Evolutionary conservation across 2,113 vertebrate genomes (phyloP).

Genomic region (Herpetotheres cachinnans): DNA sequence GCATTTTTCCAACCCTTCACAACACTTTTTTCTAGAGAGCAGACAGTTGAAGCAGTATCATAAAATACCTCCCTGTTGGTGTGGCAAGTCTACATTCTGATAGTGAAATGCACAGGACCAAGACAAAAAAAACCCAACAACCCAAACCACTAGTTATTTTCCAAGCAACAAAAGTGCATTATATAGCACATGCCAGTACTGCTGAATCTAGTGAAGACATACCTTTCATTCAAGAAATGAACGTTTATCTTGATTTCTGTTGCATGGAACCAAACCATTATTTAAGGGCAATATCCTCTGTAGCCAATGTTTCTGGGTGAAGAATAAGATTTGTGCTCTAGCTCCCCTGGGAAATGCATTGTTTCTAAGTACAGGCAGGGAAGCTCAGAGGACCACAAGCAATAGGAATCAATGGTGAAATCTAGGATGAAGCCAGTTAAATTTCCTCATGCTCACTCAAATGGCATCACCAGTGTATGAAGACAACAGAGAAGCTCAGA

Average conservation of each 20-base stretch:
- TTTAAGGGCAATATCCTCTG: background rate
- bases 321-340: background rate
- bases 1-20: background rate
- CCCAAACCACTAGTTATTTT: background rate
- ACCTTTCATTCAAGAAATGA: background rate
- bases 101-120: background rate
- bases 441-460: conserved; percentile 15
- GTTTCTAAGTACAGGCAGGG: background rate
- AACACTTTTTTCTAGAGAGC: background rate
- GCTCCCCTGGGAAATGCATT: background rate
- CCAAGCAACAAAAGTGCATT: background rate
- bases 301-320: background rate
- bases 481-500: background rate
- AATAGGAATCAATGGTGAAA: background rate
- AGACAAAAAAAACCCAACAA: background rate
- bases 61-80: background rate
- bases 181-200: background rate
- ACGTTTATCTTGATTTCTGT: background rate
- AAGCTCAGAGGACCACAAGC: background rate
- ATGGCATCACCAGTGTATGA: background rate
- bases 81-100: background rate
- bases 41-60: background rate
- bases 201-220: background rate
- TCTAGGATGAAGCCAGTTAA: background rate
- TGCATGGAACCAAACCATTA: background rate